Evolutionary conservation across 2,888 invertebrate species (phyloP).

Genomic region (Tipula vernalis): DNA sequence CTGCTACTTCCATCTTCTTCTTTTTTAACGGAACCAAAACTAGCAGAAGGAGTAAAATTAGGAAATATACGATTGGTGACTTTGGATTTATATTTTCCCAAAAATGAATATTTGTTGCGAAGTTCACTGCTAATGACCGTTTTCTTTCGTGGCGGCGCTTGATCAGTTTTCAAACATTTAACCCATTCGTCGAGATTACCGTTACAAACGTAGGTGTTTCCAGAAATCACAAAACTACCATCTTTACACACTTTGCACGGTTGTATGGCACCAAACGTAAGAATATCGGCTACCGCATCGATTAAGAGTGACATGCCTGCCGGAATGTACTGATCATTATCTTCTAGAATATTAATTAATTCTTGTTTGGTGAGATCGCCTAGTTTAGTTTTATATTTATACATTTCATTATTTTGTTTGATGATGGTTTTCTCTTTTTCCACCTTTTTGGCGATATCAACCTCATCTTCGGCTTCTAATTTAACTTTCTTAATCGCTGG

Average conservation of each 20-base stretch:
- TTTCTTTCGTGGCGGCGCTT: conserved; percentile 55
- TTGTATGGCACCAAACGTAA: conserved; percentile 75
- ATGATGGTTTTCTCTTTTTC: conserved; percentile 46
- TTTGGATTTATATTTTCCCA: conserved; percentile 49
- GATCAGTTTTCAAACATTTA: conserved; percentile 61
- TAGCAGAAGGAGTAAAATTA: conserved; percentile 37
- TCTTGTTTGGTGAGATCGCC: conserved; percentile 38
- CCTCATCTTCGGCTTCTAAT: conserved; percentile 43
- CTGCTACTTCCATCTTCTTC: conserved; percentile 36
- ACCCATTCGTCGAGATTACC: conserved; percentile 72
- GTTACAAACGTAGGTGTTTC: conserved; percentile 73
- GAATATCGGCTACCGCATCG: conserved; percentile 67
- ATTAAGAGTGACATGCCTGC: conserved; percentile 49
- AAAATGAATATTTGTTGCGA: conserved; percentile 40
- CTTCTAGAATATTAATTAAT: conserved; percentile 48
- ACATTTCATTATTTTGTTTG: conserved; percentile 52
- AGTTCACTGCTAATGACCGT: conserved; percentile 56
- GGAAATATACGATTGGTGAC: conserved; percentile 45
- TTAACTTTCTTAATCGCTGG: conserved; percentile 58
- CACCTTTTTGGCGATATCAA: conserved; percentile 38
- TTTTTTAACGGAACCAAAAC: conserved; percentile 36
- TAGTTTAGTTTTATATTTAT: conserved; percentile 24
- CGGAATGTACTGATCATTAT: conserved; percentile 60
- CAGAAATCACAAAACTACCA: conserved; percentile 57
- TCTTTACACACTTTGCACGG: conserved; percentile 66